Evolutionary conservation across 2,888 invertebrate species (phyloP).

Genomic region (Tinea semifulvella): DNA sequence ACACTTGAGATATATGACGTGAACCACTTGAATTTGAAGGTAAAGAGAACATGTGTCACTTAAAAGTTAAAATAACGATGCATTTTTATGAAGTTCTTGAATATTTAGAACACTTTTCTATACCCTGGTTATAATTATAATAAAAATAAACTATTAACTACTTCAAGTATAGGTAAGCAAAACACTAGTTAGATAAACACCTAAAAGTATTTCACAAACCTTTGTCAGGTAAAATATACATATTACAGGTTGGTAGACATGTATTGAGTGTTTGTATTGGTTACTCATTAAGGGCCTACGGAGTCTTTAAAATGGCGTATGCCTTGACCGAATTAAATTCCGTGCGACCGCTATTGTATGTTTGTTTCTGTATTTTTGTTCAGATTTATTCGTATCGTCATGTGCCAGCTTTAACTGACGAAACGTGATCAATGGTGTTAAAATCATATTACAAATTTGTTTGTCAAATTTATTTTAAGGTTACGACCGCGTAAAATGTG

Average conservation of each 20-base stretch:
- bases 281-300: conserved; percentile 1
- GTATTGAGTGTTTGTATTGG: too few relatives aligned
- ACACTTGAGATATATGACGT: conserved; percentile 10
- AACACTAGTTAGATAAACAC: too few relatives aligned
- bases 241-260: too few relatives aligned
- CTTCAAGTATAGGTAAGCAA: too few relatives aligned
- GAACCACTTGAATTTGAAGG: conserved; percentile 3
- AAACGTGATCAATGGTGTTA: neutral
- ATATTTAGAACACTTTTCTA: too few relatives aligned
- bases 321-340: conserved; percentile 7
- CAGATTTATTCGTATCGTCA: neutral
- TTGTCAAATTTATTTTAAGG: conserved; percentile 8
- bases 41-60: neutral
- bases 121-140: too few relatives aligned
- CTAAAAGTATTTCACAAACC: too few relatives aligned
- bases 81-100: too few relatives aligned
- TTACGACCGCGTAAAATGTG: conserved; percentile 12
- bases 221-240: neutral
- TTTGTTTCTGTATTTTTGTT: neutral
- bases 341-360: neutral
- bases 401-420: conserved; percentile 1
- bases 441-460: conserved; percentile 10
- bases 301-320: neutral
- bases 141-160: too few relatives aligned
- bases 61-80: too few relatives aligned